A percentile compares a stretch with the other conserved stretches of the same genome.
These are phyloP conservation scores for Hippocampus guttulatus DNA, from an alignment of 2,113 vertebrate species.

Conservation along the genomic window DNA sequence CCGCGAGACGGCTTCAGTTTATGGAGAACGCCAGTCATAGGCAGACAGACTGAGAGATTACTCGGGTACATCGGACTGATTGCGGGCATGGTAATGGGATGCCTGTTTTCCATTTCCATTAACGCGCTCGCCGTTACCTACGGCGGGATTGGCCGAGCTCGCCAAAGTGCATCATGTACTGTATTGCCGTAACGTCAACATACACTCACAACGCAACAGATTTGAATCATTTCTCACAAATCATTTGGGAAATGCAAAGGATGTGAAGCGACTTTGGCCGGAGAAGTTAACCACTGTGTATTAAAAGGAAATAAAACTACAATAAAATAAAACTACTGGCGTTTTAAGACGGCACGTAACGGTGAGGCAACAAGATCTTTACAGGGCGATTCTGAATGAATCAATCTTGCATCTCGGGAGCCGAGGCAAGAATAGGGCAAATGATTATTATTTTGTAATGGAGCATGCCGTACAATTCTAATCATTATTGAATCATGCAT, in stretches of 20 bases:
- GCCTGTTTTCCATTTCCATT: conserved; percentile 16
- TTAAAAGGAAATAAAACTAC: not conserved
- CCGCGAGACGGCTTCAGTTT: conserved; percentile 67
- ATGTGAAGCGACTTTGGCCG: not conserved
- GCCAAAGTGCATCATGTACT: not conserved
- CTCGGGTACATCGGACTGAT: conserved; percentile 35
- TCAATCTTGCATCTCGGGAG: not conserved
- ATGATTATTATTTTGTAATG: not conserved
- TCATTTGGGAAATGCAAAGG: not conserved
- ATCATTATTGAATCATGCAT: not conserved
- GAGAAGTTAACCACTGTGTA: not conserved
- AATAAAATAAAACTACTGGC: no score
- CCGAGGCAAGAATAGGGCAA: not conserved
- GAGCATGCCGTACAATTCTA: no score
- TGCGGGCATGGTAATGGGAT: conserved; percentile 26
- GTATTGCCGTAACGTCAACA: not conserved
- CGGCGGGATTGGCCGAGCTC: not conserved
- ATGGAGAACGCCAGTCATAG: conserved; percentile 30
- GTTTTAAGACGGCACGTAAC: not conserved
- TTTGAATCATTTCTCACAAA: not conserved
- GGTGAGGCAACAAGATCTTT: not conserved
- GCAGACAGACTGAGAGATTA: conserved; percentile 21
- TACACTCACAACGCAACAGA: not conserved
- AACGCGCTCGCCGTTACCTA: not conserved
- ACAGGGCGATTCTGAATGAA: not conserved